phyloP scores from a whole-genome alignment of 2,797 vertebrate genomes.

The Pseudochirops cupreus region DNA sequence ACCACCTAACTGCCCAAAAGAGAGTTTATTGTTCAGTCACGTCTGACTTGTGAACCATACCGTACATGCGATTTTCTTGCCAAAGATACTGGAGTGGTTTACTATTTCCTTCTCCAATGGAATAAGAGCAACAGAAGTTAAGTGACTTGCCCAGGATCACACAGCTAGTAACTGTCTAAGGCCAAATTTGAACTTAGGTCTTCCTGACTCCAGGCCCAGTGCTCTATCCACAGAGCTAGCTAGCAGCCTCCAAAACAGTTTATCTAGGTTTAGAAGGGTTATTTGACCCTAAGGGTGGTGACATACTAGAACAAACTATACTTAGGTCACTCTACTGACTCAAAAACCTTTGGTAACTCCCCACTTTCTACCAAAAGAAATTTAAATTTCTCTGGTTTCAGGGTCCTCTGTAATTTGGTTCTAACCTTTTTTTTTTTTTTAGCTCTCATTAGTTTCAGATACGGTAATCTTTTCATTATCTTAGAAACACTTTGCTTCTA shows the following conservation, averaged over 20 bases:
- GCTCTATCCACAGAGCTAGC: too few relatives aligned
- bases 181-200: too few relatives aligned
- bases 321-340: neutral
- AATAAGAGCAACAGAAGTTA: too few relatives aligned
- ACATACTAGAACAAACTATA: neutral
- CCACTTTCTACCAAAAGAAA: neutral
- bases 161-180: too few relatives aligned
- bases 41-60: neutral
- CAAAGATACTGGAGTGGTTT: neutral
- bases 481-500: neutral
- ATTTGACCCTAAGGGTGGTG: neutral
- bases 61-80: neutral
- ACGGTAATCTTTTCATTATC: neutral
- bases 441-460: neutral
- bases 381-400: neutral
- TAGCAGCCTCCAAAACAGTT: neutral
- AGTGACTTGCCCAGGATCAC: too few relatives aligned
- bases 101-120: neutral
- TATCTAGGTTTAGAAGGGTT: neutral
- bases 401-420: neutral
- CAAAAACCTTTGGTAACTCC: neutral
- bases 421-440: neutral
- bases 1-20: neutral
- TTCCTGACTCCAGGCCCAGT: too few relatives aligned
- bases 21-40: neutral